phyloP scores from a whole-genome alignment of 2,888 invertebrate species.

The Eumerus sabulonum region DNA sequence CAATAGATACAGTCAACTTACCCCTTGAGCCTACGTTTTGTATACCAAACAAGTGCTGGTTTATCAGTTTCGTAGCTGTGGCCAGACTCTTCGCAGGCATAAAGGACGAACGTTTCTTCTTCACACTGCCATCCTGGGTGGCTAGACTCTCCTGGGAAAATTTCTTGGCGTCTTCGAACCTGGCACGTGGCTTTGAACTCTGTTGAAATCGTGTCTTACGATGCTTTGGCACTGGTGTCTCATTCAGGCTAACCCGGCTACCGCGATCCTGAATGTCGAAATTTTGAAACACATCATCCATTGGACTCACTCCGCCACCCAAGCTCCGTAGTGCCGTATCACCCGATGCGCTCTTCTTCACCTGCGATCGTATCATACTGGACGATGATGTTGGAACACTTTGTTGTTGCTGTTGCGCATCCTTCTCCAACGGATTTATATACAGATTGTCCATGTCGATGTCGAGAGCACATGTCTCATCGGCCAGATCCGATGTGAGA shows the following conservation, averaged over 20 bases:
- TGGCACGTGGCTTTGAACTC: conserved; percentile 76
- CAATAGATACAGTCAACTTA: too few species aligned
- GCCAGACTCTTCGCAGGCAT: conserved; percentile 84
- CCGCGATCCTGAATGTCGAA: conserved; percentile 80
- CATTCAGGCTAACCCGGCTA: conserved; percentile 82
- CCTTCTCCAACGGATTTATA: conserved; percentile 91
- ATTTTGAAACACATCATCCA: conserved; percentile 82
- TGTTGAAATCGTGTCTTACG: conserved; percentile 93
- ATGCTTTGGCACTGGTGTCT: conserved; percentile 87
- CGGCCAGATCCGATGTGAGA: conserved; percentile 81
- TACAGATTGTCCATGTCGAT: conserved; percentile 90
- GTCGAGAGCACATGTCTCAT: conserved; percentile 77
- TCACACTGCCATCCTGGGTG: conserved; percentile 73
- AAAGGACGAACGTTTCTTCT: conserved; percentile 81
- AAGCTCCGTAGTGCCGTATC: conserved; percentile 86
- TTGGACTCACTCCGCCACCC: conserved; percentile 80
- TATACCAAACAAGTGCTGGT: conserved; percentile 86
- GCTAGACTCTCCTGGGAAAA: conserved; percentile 81
- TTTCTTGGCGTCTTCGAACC: conserved; percentile 79
- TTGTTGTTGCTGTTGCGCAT: conserved; percentile 68
- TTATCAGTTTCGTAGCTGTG: conserved; percentile 86
- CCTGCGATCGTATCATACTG: conserved; percentile 81
- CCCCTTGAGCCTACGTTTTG: conserved; percentile 80
- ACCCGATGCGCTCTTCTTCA: conserved; percentile 90
- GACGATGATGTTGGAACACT: conserved; percentile 73